A percentile compares a stretch with the other conserved stretches of the same genome.
phyloP scores from a whole-genome alignment of 2,797 vertebrate genomes.

The Helarctos malayanus region DNA sequence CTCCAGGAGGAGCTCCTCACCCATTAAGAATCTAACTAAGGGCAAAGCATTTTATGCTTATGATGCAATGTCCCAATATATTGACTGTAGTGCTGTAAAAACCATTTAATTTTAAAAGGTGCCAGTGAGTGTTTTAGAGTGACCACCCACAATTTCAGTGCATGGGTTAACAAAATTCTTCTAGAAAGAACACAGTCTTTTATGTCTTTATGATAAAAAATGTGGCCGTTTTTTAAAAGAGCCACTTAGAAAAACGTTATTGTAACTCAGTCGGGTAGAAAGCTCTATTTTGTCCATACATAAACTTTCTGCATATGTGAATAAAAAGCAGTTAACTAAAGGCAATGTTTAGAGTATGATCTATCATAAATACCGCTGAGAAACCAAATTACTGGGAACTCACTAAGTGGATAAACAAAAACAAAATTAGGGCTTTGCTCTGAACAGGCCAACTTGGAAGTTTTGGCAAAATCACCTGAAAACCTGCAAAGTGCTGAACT shows the following conservation, averaged over 20 bases:
- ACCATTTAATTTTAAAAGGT: conserved; percentile 62
- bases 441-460: conserved; percentile 12
- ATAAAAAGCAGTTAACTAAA: conserved; percentile 31
- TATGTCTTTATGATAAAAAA: not conserved
- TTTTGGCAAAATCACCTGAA: conserved; percentile 40
- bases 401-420: not conserved
- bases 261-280: conserved; percentile 16
- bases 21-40: conserved; percentile 56
- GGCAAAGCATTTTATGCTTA: not conserved
- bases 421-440: not conserved
- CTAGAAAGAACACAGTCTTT: conserved; percentile 20
- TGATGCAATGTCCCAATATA: conserved; percentile 52
- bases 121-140: conserved; percentile 28
- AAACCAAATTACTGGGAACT: not conserved
- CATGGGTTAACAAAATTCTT: conserved; percentile 10
- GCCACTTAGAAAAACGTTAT: conserved; percentile 10
- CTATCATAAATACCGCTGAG: not conserved
- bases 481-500: not conserved
- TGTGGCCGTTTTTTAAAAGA: not conserved
- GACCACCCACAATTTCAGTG: conserved; percentile 19
- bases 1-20: conserved; percentile 85
- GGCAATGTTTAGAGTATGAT: conserved; percentile 8
- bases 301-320: conserved; percentile 28
- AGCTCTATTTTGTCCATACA: not conserved
- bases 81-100: conserved; percentile 45